Percentiles rank a stretch among this genome's conserved stretches.
Conservation (phyloP, 2,797 vertebrate genomes). For the Cyprinella venusta region DNA sequence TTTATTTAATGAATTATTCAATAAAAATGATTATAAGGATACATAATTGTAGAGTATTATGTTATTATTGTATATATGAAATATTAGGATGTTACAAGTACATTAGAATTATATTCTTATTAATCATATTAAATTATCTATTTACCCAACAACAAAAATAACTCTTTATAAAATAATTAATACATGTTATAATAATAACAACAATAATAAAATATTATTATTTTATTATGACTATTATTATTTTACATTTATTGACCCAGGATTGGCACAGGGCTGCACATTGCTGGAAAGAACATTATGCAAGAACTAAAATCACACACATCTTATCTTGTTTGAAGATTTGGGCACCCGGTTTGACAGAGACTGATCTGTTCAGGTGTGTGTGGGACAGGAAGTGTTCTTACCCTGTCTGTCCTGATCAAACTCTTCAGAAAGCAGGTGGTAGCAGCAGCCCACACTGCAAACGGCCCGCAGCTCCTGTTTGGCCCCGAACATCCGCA, state of each 20-base stretch:
- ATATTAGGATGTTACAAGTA: not conserved
- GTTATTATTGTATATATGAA: not conserved
- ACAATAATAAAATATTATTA: not conserved
- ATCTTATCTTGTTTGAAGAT: slow-evolving; percentile 2
- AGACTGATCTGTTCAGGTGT: not conserved
- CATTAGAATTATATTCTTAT: not conserved
- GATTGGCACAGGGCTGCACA: not conserved
- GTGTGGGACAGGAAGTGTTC: not conserved
- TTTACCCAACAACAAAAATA: too few relatives aligned
- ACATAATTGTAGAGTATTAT: not conserved
- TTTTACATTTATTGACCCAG: not conserved
- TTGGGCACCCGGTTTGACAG: not conserved
- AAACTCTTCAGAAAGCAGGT: slow-evolving; percentile 82
- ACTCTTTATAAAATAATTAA: not conserved
- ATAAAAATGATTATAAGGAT: not conserved
- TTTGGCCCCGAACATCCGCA: slow-evolving; percentile 88
- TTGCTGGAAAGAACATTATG: not conserved
- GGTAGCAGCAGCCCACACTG: slow-evolving; percentile 97
- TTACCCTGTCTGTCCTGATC: slow-evolving; percentile 77
- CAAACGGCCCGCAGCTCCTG: slow-evolving; percentile 90
- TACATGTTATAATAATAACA: not conserved
- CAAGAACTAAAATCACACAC: not conserved
- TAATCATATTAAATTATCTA: not conserved
- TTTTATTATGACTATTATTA: not conserved
- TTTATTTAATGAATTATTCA: not conserved